These are phyloP conservation scores for Empidonax traillii DNA, from an alignment of 2,113 vertebrate species.

Conservation along the genomic window DNA sequence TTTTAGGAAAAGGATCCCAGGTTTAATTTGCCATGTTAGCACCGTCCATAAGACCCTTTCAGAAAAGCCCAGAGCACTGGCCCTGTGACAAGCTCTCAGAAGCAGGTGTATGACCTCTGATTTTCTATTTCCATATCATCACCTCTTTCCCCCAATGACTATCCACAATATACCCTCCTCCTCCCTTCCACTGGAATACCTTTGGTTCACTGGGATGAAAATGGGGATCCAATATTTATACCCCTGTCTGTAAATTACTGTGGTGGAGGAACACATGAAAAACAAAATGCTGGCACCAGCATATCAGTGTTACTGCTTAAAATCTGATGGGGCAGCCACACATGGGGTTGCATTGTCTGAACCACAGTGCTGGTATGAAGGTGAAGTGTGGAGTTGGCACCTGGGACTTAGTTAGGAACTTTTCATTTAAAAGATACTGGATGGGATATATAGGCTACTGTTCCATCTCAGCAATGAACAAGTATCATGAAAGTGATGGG, in stretches of 20 bases:
- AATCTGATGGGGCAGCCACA: not conserved
- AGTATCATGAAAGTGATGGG: not conserved
- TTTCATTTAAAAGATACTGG: not conserved
- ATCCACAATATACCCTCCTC: not conserved
- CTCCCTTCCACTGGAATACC: not conserved
- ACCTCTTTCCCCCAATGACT: not conserved
- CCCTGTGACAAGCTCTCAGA: not conserved
- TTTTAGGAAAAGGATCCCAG: not conserved
- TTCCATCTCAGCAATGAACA: not conserved
- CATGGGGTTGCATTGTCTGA: not conserved
- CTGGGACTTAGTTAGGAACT: not conserved
- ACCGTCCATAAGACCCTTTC: not conserved
- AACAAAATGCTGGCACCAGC: not conserved
- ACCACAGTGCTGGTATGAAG: not conserved
- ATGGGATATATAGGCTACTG: not conserved
- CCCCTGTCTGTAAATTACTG: not conserved
- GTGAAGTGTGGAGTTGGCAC: not conserved
- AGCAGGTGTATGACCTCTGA: not conserved
- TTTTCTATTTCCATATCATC: not conserved
- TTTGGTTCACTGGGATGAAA: not conserved
- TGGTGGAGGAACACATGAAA: not conserved
- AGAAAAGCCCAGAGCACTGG: not conserved
- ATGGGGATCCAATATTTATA: not conserved
- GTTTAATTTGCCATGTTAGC: not conserved
- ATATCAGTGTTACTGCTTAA: not conserved